phyloP scores from a whole-genome alignment of 1,140 invertebrate genomes.

The Hesperophylax magnus region DNA sequence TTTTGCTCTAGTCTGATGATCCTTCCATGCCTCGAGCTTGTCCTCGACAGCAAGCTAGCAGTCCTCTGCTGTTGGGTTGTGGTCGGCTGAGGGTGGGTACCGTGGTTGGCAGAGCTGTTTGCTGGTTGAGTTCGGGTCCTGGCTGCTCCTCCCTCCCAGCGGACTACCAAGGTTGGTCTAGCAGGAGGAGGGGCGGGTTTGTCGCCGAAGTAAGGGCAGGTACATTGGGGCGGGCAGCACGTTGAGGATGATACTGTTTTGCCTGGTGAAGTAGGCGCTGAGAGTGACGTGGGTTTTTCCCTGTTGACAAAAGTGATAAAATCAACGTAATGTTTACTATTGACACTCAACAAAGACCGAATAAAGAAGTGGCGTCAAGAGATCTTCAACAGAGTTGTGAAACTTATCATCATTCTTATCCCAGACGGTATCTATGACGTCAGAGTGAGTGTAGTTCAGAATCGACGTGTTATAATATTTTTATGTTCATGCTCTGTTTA shows the following conservation, averaged over 20 bases:
- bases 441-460: no score
- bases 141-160: constrained; percentile 40
- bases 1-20: constrained; percentile 91
- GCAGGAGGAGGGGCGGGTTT: constrained; percentile 67
- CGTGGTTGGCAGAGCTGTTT: constrained; percentile 37
- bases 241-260: constrained; percentile 63
- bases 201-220: constrained; percentile 83
- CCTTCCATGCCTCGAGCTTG: constrained; percentile 84
- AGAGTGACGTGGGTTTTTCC: constrained; percentile 47
- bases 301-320: background rate
- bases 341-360: no score
- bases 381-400: no score
- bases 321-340: no score
- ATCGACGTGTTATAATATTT: no score
- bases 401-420: no score
- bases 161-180: constrained; percentile 54
- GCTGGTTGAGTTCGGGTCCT: constrained; percentile 24
- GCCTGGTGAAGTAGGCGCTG: constrained; percentile 37
- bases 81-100: constrained; percentile 59
- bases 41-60: constrained; percentile 82
- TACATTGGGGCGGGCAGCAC: constrained; percentile 79
- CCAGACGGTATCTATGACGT: no score
- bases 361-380: no score
- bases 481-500: no score
- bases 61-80: constrained; percentile 61